These are phyloP conservation scores for Scrobipalpa atriplicella DNA, from an alignment of 2,888 invertebrate species.

Conservation along the genomic window DNA sequence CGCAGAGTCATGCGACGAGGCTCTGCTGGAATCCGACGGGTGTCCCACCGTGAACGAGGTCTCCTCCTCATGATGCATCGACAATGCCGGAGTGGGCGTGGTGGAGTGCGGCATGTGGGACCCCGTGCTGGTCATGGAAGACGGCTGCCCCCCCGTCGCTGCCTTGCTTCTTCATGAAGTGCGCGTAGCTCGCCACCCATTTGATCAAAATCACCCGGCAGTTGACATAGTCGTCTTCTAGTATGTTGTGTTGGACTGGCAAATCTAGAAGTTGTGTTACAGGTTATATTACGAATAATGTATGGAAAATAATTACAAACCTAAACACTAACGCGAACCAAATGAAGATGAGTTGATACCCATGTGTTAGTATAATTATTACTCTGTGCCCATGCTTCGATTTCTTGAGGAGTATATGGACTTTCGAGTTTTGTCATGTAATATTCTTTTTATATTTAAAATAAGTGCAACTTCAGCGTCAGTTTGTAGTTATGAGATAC, in stretches of 20 bases:
- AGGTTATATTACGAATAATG: not conserved
- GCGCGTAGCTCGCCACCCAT: slow-evolving; percentile 94
- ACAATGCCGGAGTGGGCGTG: slow-evolving; percentile 68
- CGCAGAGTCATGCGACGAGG: slow-evolving; percentile 77
- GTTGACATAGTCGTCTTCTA: slow-evolving; percentile 85
- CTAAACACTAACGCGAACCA: not conserved
- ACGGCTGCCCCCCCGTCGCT: slow-evolving; percentile 75
- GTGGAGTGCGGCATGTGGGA: slow-evolving; percentile 69
- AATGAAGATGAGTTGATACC: no score
- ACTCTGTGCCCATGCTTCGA: no score
- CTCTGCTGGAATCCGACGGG: slow-evolving; percentile 77
- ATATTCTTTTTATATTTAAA: no score
- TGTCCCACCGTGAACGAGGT: slow-evolving; percentile 75
- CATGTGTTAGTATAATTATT: no score
- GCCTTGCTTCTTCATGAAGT: slow-evolving; percentile 86
- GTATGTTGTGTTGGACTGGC: slow-evolving; percentile 88
- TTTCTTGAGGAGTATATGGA: no score
- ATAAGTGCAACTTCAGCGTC: no score
- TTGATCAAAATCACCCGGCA: slow-evolving; percentile 94
- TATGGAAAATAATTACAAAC: not conserved
- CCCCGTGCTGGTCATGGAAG: slow-evolving; percentile 73
- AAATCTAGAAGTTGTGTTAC: slow-evolving; percentile 78
- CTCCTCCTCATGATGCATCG: slow-evolving; percentile 74
- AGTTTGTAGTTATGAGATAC: slow-evolving; percentile 36
- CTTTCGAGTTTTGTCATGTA: no score